These are phyloP conservation scores for Dromiciops gliroides DNA, from an alignment of 2,113 vertebrate species.

Conservation along the genomic window DNA sequence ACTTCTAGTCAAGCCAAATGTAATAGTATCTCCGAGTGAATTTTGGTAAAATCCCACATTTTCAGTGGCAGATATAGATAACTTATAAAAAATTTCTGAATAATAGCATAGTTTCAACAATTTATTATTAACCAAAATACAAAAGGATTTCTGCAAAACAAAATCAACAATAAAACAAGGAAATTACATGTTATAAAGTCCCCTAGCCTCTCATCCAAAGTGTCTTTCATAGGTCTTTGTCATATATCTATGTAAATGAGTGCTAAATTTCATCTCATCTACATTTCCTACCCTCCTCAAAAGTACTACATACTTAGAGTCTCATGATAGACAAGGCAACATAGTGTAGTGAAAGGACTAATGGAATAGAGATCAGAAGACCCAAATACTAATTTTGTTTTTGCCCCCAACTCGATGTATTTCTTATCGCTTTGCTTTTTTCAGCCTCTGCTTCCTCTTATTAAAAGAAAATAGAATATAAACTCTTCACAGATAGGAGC, in stretches of 20 bases:
- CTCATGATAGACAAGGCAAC: neutral
- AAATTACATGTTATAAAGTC: neutral
- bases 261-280: neutral
- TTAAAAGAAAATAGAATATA: neutral
- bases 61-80: neutral
- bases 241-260: neutral
- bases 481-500: neutral
- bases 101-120: neutral
- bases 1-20: conserved; percentile 11
- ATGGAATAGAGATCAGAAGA: neutral
- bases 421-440: neutral
- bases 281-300: neutral
- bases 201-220: neutral
- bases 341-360: neutral
- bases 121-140: conserved; percentile 1
- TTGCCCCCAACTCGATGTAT: neutral
- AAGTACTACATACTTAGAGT: neutral
- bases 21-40: neutral
- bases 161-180: neutral
- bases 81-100: neutral
- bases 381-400: neutral
- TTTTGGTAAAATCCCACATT: conserved; percentile 27
- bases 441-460: neutral
- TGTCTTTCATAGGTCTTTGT: neutral
- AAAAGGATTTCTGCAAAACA: neutral